These are phyloP conservation scores for Rhombomys opimus DNA, from an alignment of 2,113 vertebrate genomes.

Conservation along the genomic window DNA sequence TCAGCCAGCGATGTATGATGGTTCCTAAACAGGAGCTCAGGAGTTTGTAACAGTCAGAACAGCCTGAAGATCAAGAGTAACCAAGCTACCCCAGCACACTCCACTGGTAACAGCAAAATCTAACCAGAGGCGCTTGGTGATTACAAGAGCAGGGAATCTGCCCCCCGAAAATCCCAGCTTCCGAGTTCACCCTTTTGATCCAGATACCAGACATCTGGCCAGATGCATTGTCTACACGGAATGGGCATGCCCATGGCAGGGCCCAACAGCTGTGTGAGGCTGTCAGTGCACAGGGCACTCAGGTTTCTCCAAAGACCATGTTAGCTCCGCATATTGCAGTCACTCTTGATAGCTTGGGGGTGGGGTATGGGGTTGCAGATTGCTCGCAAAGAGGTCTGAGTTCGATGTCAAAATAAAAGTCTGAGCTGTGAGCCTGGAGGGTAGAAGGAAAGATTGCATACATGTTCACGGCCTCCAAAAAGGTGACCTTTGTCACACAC, in stretches of 20 bases:
- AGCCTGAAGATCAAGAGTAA: background rate
- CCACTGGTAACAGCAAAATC: background rate
- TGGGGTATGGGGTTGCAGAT: background rate
- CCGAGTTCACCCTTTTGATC: background rate
- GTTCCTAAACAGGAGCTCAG: background rate
- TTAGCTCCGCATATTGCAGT: background rate
- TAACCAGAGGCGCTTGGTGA: background rate
- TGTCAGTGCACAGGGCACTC: too few relatives aligned
- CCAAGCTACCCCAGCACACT: background rate
- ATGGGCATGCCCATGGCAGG: accelerated
- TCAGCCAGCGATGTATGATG: accelerated
- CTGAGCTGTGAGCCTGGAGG: background rate
- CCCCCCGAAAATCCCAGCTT: background rate
- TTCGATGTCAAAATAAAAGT: constrained; percentile 40
- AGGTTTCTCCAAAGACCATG: background rate
- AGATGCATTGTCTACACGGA: accelerated
- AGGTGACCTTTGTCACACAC: background rate
- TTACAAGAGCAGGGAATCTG: background rate
- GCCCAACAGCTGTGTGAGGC: accelerated
- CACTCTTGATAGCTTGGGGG: background rate
- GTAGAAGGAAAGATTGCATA: background rate
- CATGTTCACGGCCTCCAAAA: background rate
- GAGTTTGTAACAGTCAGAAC: background rate
- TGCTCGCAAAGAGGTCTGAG: background rate
- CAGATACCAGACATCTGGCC: background rate